Evolutionary conservation across 2,797 vertebrate species (phyloP), one percentile per base, ranked within the genome.

Genomic region (Hyperoplus immaculatus): DNA sequence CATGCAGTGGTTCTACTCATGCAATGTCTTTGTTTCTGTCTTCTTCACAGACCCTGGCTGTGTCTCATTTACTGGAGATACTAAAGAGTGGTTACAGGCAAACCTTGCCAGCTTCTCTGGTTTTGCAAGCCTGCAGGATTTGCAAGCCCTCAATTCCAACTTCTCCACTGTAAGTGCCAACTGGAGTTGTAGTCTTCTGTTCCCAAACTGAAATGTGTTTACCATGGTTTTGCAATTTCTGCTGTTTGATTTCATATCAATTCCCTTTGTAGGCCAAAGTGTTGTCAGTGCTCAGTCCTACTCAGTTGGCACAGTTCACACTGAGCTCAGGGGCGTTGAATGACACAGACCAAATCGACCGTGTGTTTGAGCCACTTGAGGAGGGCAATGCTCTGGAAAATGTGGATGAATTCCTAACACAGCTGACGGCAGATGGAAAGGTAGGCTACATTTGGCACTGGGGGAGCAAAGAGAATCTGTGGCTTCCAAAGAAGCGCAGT

Each of bases 31-130:
- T 36, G 10, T 39, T 18, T 54, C 16, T 51, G 15, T 75, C 11
- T 56, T 67, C 18, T 36, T 62, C 36, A 58, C 78, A 91, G 89
- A 89, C 80, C 83, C 88, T 39, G 88, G 89, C 51, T 92, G 91
- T 53, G 73, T 88, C 45, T 87, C 75, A n/a, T 80, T 63, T 6
- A 42, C 45, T 46, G 36, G 9, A 9, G 55, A 46, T 8, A 88
- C 73, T 54, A 12, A 1, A 41, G 54, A 61, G 12, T 93, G 92
- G 90, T 70, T 93, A 41, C 8, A 72, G 64, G 57, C 16, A 57
- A 91, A 93, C 80, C 56, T 92, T 71, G 90, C 80, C n/a, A 14
- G 5, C 38, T 93, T 92, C 78, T 72, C 66, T 41, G 8, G 0
- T 18, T 88, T 83, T 77, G 90, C 87, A 15, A 51, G 49, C 4